phyloP scores from a whole-genome alignment of 2,113 vertebrate genomes.

The Ciconia boyciana region DNA sequence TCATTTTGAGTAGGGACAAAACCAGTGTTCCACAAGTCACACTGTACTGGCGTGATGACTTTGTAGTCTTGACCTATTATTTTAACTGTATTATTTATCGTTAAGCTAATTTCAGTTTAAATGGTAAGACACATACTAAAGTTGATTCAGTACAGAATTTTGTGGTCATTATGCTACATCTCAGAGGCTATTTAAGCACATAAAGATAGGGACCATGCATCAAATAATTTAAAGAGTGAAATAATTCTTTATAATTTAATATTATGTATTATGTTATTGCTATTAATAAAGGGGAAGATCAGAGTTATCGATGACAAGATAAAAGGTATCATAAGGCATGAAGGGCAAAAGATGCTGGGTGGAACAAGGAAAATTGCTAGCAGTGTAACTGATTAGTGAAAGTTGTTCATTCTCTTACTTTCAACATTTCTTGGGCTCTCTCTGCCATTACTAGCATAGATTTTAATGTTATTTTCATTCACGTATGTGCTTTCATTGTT shows the following conservation, averaged over 20 bases:
- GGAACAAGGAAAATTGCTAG: neutral
- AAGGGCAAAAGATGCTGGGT: neutral
- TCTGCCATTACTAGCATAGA: neutral
- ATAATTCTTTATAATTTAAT: neutral
- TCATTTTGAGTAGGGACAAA: neutral
- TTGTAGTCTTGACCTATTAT: neutral
- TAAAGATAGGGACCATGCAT: neutral
- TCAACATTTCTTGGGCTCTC: neutral
- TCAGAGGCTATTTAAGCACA: neutral
- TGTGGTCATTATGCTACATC: neutral
- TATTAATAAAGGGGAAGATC: neutral
- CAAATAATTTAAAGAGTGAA: neutral
- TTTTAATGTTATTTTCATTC: neutral
- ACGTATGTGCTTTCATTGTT: neutral
- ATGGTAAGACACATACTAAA: neutral
- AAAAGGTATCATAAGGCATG: neutral
- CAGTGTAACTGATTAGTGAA: neutral
- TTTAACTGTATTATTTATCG: neutral
- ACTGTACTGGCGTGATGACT: neutral
- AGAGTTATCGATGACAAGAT: neutral
- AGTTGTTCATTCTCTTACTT: neutral
- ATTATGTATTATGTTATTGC: neutral
- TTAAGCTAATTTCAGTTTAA: constrained; percentile 2
- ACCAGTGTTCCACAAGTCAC: neutral
- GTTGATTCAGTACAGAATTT: neutral